These are phyloP conservation scores for Capricornis sumatraensis DNA, from an alignment of 2,113 vertebrate genomes.

Conservation along the genomic window DNA sequence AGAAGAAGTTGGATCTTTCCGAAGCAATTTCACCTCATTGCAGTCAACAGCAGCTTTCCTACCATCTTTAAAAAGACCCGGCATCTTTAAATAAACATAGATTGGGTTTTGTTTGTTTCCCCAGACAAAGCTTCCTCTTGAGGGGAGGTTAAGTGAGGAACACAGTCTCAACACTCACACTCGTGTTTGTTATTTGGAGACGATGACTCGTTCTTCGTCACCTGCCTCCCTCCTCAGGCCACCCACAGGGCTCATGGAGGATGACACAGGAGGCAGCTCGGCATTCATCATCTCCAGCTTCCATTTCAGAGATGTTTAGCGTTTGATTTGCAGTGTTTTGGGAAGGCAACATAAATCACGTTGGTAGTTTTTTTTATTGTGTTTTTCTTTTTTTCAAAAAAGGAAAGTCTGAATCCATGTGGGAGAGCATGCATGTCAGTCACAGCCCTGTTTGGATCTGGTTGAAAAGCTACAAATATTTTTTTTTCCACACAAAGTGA, in stretches of 20 bases:
- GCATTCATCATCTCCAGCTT: not conserved
- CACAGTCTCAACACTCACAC: not conserved
- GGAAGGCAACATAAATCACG: conserved; percentile 37
- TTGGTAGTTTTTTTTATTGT: not conserved
- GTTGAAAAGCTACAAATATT: not conserved
- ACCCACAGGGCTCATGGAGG: not conserved
- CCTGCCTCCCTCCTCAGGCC: not conserved
- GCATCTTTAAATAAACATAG: not conserved
- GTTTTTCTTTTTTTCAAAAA: not conserved
- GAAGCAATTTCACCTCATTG: not conserved
- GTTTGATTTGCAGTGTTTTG: conserved; percentile 48
- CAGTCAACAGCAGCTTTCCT: not conserved
- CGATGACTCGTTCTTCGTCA: not conserved
- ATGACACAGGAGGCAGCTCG: not conserved
- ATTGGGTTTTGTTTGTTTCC: not conserved
- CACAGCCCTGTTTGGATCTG: not conserved
- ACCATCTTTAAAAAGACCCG: not conserved
- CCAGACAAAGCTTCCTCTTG: not conserved
- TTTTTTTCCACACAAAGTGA: not conserved
- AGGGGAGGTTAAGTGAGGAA: not conserved
- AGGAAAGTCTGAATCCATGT: not conserved
- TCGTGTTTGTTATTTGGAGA: not conserved
- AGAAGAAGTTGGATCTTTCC: not conserved
- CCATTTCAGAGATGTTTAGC: conserved; percentile 1
- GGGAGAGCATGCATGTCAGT: not conserved